Base-by-base conservation (phyloP, 2,113 vertebrate species). In the Gavia stellata region DNA sequence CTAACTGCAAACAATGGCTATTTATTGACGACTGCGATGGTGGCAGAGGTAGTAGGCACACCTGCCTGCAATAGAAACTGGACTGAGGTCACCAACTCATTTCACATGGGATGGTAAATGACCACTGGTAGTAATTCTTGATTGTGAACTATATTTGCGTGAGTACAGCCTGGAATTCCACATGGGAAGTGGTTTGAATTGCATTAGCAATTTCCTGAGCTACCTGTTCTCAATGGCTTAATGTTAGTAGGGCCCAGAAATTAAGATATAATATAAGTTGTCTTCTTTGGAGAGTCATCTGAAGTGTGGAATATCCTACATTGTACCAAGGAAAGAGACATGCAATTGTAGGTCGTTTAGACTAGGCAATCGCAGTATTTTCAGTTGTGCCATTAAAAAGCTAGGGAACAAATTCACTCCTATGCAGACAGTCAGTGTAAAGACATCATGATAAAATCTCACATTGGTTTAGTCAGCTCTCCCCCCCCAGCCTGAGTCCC, bases 401-500 rank as follows among this genome's bases (percentile, higher is more conserved):
- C 10, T 20, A 15, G 17, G 23, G 58, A 65, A 74, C 23, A 79
- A 53, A 52, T 55, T 86, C 50, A 52, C 5, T 86, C 31, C 29
- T 49, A 3, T 61, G 18, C 59, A 68, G 70, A 62, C 5, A 10
- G 31, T 20, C 26, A 49, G 10, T 14, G 14, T 74, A 82, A 86
- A 89, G 50, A 19, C 16, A 72, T 36, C 14, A 6, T 15, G 28
- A 56, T 79, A 55, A 84, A 90, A n/a, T 25, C 38, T 63, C 53
- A 31, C 1, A 0, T 31, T 33, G 42, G 4, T 58, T 61, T 66
- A 52, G 56, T 67, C 65, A 70, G n/a, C 40, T 65, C 61, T 70
- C 29, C 21, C 16, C 21, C 16, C 16, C 3, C 18, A n/a, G 29
- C 25, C 14, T 0, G 0, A 36, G 44, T 40, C n/a, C 40, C 23